A percentile compares a stretch with the other conserved stretches of the same genome.
Conservation (phyloP, 2,888 invertebrate genomes). For the Smittia aterrima region DNA sequence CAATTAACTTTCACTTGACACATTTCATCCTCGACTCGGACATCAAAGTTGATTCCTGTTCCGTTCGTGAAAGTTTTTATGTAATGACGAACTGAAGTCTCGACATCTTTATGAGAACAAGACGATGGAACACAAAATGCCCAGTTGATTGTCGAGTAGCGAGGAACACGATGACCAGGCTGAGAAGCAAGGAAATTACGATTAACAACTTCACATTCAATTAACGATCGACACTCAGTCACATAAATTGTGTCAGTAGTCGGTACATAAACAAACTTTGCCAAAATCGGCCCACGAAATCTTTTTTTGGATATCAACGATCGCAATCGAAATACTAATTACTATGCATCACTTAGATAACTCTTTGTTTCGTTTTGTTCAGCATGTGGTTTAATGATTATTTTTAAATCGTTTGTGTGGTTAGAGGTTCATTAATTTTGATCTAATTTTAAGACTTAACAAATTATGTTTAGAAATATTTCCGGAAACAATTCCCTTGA, state of each 20-base stretch:
- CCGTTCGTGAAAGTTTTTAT: conserved; percentile 55
- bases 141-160: conserved; percentile 67
- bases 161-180: conserved; percentile 70
- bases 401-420: too few species aligned
- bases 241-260: background rate
- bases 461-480: too few species aligned
- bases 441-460: too few species aligned
- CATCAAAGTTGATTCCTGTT: conserved; percentile 59
- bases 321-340: conserved; percentile 22
- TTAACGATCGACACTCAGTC: background rate
- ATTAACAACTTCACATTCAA: background rate
- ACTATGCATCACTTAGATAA: background rate
- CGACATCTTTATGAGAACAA: conserved; percentile 61
- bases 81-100: conserved; percentile 57
- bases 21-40: conserved; percentile 62
- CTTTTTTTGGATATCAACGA: background rate
- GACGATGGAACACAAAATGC: conserved; percentile 65
- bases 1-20: conserved; percentile 56
- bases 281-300: background rate
- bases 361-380: background rate
- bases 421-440: too few species aligned
- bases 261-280: background rate
- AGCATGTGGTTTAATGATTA: too few species aligned
- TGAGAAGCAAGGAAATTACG: conserved; percentile 48
- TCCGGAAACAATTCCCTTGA: too few species aligned